Conservation (phyloP, 2,113 vertebrate species). For the Oenanthe melanoleuca region DNA sequence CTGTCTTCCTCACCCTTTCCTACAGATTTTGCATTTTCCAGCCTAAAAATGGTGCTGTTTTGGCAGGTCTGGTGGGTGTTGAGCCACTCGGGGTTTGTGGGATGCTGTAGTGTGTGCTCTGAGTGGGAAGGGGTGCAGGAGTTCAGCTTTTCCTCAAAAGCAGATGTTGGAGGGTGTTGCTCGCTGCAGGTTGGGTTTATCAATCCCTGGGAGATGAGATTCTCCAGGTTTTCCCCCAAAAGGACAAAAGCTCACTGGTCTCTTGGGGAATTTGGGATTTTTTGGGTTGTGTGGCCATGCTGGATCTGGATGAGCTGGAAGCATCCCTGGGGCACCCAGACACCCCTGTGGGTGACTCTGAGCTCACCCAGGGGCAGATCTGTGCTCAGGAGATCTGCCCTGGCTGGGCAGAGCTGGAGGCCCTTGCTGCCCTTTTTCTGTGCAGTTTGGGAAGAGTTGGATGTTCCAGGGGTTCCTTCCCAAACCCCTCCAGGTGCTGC, state of each 20-base stretch:
- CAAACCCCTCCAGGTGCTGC: background rate
- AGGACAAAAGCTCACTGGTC: background rate
- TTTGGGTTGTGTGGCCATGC: too few species aligned
- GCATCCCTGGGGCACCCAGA: background rate
- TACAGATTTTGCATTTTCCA: background rate
- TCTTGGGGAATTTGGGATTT: too few species aligned
- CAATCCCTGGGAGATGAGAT: background rate
- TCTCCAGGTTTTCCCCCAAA: background rate
- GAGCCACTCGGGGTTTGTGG: background rate
- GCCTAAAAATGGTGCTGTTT: background rate
- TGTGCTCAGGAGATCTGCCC: background rate
- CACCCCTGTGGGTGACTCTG: too few species aligned
- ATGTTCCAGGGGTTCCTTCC: background rate
- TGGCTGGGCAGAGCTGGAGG: background rate
- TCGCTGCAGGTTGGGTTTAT: fast-evolving
- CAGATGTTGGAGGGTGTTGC: background rate
- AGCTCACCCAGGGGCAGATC: too few species aligned
- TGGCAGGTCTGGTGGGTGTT: background rate
- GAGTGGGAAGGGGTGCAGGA: background rate
- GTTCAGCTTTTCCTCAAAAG: background rate
- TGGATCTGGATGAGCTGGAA: background rate
- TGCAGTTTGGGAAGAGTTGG: fast-evolving
- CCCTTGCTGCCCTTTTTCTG: fast-evolving
- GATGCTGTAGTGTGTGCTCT: too few species aligned
- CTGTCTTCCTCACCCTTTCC: slow-evolving; percentile 25